These are phyloP conservation scores for Littorina saxatilis DNA, from an alignment of 1,140 invertebrate genomes.

Conservation along the genomic window DNA sequence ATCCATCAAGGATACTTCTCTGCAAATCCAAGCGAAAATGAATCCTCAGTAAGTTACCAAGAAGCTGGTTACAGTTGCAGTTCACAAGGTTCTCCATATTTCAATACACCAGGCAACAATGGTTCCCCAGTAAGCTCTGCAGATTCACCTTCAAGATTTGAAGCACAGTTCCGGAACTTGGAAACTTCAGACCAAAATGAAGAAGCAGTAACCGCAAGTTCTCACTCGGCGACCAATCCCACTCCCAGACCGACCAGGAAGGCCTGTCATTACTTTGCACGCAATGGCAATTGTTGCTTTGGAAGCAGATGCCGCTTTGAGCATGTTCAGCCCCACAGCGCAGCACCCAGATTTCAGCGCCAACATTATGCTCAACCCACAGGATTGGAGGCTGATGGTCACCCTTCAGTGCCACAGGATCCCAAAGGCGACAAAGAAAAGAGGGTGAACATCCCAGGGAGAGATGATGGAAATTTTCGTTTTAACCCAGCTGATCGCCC, in stretches of 20 bases:
- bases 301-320: slow-evolving; percentile 56
- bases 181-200: not conserved
- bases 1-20: not conserved
- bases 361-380: not conserved
- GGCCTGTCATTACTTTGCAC: slow-evolving; percentile 39
- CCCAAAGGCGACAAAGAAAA: not conserved
- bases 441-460: not conserved
- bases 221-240: not conserved
- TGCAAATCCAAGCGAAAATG: slow-evolving; percentile 28
- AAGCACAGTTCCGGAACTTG: not conserved
- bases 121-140: not conserved
- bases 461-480: not conserved
- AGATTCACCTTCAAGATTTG: not conserved
- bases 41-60: slow-evolving; percentile 26
- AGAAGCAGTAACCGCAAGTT: slow-evolving; percentile 30
- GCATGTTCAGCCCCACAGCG: slow-evolving; percentile 32
- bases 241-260: not conserved
- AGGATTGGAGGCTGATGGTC: not conserved
- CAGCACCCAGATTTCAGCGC: slow-evolving; percentile 13
- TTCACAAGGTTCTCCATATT: not conserved
- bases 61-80: not conserved
- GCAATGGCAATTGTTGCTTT: slow-evolving; percentile 52
- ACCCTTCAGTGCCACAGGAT: too few species aligned
- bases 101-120: not conserved
- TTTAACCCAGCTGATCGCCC: not conserved